Percentiles rank a stretch among this genome's conserved stretches.
These are phyloP conservation scores for Catalaphyllia jardinei DNA, from an alignment of 64 coral and sea anemone species.

Conservation along the genomic window DNA sequence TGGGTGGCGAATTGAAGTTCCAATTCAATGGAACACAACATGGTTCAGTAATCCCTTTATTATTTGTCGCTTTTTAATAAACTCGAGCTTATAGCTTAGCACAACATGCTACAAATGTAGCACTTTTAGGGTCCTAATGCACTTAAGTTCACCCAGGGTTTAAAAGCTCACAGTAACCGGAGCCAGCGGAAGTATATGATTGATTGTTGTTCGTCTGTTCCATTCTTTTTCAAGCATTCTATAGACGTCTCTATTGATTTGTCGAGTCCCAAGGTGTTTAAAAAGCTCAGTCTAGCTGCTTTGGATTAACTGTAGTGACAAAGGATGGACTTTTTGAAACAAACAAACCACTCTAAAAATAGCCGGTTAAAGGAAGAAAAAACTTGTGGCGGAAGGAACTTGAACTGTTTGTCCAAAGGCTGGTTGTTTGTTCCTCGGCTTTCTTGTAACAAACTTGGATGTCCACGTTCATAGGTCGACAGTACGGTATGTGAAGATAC, in stretches of 20 bases:
- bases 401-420: no score
- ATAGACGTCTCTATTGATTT: background rate
- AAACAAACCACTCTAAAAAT: background rate
- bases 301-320: background rate
- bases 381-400: background rate
- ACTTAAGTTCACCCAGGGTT: background rate
- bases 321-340: background rate
- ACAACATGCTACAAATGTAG: constrained; percentile 7
- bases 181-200: background rate
- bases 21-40: constrained; percentile 35
- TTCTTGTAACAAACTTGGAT: no score
- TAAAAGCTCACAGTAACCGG: background rate
- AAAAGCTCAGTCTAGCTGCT: background rate
- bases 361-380: background rate
- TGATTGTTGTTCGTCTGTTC: background rate
- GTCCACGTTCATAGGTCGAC: no score
- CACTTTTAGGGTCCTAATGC: background rate
- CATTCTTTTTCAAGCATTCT: background rate
- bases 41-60: constrained; percentile 1
- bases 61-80: constrained; percentile 27
- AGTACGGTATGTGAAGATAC: no score
- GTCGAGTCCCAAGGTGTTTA: background rate
- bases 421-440: no score
- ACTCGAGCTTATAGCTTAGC: constrained; percentile 11
- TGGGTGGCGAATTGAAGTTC: background rate